Evolutionary conservation across 2,797 vertebrate genomes (phyloP).

Genomic region (Xyrichtys novacula): DNA sequence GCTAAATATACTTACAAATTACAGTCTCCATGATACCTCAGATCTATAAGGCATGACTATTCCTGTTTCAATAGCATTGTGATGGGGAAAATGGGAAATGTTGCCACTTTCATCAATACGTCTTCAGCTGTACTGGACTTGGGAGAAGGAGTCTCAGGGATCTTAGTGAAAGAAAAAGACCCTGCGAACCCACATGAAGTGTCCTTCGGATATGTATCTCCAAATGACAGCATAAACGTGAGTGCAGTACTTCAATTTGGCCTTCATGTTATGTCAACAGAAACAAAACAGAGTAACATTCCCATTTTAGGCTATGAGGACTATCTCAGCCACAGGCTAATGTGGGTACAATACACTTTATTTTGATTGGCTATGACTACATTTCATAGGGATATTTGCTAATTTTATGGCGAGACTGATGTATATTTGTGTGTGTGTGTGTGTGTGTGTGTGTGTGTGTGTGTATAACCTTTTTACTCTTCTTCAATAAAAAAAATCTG

Average conservation of each 20-base stretch:
- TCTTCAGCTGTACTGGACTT: conserved; percentile 23
- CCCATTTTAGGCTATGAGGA: too few relatives aligned
- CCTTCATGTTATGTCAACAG: neutral
- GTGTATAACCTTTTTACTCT: too few relatives aligned
- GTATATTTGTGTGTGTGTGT: too few relatives aligned
- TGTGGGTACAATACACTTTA: too few relatives aligned
- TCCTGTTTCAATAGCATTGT: conserved; percentile 36
- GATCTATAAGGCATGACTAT: neutral
- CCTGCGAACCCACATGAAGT: rapidly evolving
- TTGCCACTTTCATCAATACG: neutral
- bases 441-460: too few relatives aligned
- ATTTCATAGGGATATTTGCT: too few relatives aligned
- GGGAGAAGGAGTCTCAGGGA: conserved; percentile 35
- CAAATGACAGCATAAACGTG: conserved; percentile 45
- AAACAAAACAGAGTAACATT: too few relatives aligned
- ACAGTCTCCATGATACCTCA: neutral
- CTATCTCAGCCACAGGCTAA: too few relatives aligned
- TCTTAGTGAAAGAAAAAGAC: conserved; percentile 33
- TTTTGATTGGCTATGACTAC: too few relatives aligned
- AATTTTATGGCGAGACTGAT: too few relatives aligned
- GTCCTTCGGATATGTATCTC: conserved; percentile 30
- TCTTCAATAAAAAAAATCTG: too few relatives aligned
- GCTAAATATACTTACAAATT: neutral
- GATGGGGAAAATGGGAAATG: rapidly evolving
- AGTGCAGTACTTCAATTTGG: conserved; percentile 37